phyloP scores from a whole-genome alignment of 2,797 vertebrate genomes.

The Oceanodroma leucorhoa region DNA sequence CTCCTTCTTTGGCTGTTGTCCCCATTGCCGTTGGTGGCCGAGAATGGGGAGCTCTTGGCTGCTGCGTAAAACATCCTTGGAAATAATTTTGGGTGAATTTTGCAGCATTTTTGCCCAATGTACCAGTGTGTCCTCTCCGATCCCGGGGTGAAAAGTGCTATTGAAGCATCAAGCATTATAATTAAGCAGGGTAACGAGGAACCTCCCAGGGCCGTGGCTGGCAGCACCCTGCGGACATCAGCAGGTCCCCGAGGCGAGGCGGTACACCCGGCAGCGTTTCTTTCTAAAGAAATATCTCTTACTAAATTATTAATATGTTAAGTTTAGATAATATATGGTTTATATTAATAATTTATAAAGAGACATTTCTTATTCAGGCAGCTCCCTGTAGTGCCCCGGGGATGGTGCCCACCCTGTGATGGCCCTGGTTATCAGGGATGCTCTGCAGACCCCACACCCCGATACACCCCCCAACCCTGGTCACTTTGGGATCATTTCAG shows the following conservation, averaged over 20 bases:
- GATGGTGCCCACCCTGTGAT: rapidly evolving
- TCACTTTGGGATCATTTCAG: background rate
- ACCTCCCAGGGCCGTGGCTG: background rate
- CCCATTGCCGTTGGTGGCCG: rapidly evolving
- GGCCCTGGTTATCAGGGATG: background rate
- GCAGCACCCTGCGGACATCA: background rate
- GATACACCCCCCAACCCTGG: rapidly evolving
- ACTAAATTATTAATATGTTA: background rate
- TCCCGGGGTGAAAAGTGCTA: background rate
- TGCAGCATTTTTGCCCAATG: background rate
- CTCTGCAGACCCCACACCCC: background rate
- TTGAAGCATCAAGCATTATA: rapidly evolving
- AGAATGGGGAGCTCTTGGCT: background rate
- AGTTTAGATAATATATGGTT: background rate
- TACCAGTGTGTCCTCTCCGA: rapidly evolving
- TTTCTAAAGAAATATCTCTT: background rate
- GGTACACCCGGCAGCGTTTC: background rate
- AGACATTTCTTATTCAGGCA: background rate
- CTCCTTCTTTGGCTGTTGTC: background rate
- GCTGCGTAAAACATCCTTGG: background rate
- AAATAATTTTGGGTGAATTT: background rate
- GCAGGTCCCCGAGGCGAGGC: background rate
- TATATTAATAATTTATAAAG: background rate
- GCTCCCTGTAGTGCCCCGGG: background rate
- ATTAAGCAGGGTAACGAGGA: background rate